Evolutionary conservation across 2,888 invertebrate species (phyloP), one percentile per base, ranked within the genome.

Genomic region (Ophioninae sp.): DNA sequence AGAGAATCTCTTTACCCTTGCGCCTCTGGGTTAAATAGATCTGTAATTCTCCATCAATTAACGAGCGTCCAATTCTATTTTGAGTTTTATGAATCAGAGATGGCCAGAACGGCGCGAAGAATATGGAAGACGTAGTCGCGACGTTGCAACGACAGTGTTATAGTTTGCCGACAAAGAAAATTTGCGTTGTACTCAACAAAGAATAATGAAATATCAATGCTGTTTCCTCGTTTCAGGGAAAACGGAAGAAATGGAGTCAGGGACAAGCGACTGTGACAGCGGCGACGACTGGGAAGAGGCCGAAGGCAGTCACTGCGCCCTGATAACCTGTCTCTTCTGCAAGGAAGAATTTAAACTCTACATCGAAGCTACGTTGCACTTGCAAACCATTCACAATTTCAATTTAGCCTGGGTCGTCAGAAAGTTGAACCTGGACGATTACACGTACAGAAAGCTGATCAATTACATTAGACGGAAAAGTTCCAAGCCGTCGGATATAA

Each of bases 371-470:
- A 93, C 96, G 73, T 93, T 94, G 30, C 97, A 97, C 91, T 95
- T 97, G 85, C 94, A 95, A 85, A 91, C 91, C 6, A 93, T 90
- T 20, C 97, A 97, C 89, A 94, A 94, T 76, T 95, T 97, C 86
- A 95, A 95, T 90, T 93, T 97, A 79, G 92, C 94, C 7, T 92
- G 93, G 69, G 93, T 97, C 58, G 96, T 96, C 92, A 91, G 92
- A 3, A 96, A 95, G 90, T 95, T 96, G 89, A 94, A 94, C 87
- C 96, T 97, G 95, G 97, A 97, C 91, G 96, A 96, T 89, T 97
- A 97, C 93, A 96, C 96, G 0, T 97, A 96, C 87, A 96, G 97
- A 39, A 97, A 97, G 91, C 93, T 98, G 89, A 95, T 98, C 0
- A 98, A 97, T 93, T 98, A 95, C 89, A 96, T 97, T 83, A 95